phyloP scores from a whole-genome alignment of 2,797 vertebrate genomes.

The Eupleurogrammus muticus region DNA sequence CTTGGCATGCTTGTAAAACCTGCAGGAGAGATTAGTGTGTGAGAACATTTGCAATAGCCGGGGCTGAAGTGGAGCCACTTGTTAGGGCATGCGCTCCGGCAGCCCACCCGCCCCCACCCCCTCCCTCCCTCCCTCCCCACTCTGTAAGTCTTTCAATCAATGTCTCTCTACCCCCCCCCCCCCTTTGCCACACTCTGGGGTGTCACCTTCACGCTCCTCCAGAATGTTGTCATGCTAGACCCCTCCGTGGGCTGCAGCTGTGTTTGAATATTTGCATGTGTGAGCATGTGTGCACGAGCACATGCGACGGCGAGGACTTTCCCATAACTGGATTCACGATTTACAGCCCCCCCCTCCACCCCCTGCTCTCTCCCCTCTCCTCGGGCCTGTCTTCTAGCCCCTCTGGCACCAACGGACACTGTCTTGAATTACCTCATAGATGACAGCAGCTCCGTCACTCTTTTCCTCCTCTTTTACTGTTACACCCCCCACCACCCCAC shows the following conservation, averaged over 20 bases:
- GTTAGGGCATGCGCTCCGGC: slow-evolving; percentile 75
- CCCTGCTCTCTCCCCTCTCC: not conserved
- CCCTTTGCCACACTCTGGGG: slow-evolving; percentile 54
- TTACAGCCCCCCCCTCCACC: not conserved
- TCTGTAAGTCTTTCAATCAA: slow-evolving; percentile 37
- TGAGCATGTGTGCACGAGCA: slow-evolving; percentile 47
- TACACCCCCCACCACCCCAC: slow-evolving; percentile 21
- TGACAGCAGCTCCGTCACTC: slow-evolving; percentile 66
- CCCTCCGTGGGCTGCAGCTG: slow-evolving; percentile 59
- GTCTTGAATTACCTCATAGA: slow-evolving; percentile 74
- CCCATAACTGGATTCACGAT: slow-evolving; percentile 61
- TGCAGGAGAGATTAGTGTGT: slow-evolving; percentile 83
- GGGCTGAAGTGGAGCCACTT: slow-evolving; percentile 82
- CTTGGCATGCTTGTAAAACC: slow-evolving; percentile 86
- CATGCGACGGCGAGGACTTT: slow-evolving; percentile 57
- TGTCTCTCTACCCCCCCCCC: slow-evolving; percentile 45
- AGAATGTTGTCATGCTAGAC: slow-evolving; percentile 53
- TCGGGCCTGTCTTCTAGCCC: slow-evolving; percentile 45
- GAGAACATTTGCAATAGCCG: slow-evolving; percentile 81
- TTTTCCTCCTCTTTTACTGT: slow-evolving; percentile 47
- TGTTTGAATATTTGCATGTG: slow-evolving; percentile 62
- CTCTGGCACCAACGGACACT: slow-evolving; percentile 56
- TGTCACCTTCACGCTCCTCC: slow-evolving; percentile 78
- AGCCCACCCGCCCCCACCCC: slow-evolving; percentile 43
- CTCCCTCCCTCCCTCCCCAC: slow-evolving; percentile 40